These are phyloP conservation scores for Neodiprion lecontei DNA, from an alignment of 1,140 invertebrate genomes.

Conservation along the genomic window DNA sequence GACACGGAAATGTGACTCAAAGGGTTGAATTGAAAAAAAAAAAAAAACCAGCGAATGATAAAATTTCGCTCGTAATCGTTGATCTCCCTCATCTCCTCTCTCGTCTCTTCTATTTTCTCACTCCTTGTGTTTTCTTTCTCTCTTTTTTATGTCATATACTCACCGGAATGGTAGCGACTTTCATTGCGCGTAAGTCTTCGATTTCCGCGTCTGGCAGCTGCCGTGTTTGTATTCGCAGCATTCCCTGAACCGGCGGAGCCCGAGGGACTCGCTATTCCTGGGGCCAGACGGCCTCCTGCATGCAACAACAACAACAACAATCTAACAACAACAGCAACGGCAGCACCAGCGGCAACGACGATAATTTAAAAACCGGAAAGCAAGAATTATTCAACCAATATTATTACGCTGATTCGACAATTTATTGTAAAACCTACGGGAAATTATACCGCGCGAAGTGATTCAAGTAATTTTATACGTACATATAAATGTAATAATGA, in stretches of 20 bases:
- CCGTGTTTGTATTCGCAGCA: slow-evolving; percentile 61
- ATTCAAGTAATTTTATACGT: too few species aligned
- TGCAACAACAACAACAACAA: slow-evolving; percentile 58
- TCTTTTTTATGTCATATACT: slow-evolving; percentile 49
- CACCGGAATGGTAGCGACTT: slow-evolving; percentile 96
- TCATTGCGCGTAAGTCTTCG: slow-evolving; percentile 91
- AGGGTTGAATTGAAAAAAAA: too few species aligned
- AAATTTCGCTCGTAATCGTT: too few species aligned
- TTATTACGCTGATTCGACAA: neutral
- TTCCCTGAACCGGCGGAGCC: slow-evolving; percentile 59
- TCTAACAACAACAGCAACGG: slow-evolving; percentile 47
- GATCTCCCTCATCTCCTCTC: too few species aligned
- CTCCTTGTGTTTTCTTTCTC: neutral
- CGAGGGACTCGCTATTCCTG: slow-evolving; percentile 57
- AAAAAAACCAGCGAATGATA: too few species aligned
- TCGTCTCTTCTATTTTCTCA: too few species aligned
- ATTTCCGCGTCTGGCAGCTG: slow-evolving; percentile 78
- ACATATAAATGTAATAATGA: too few species aligned
- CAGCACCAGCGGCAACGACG: too few species aligned
- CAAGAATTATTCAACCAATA: neutral
- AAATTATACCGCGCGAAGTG: too few species aligned
- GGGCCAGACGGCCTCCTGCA: slow-evolving; percentile 59
- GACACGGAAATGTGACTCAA: too few species aligned
- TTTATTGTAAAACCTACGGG: too few species aligned
- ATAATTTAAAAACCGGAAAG: too few species aligned